A percentile compares a stretch with the other conserved stretches of the same genome.
phyloP scores from a whole-genome alignment of 2,888 invertebrate species.

The Ennomos fuscantarius region DNA sequence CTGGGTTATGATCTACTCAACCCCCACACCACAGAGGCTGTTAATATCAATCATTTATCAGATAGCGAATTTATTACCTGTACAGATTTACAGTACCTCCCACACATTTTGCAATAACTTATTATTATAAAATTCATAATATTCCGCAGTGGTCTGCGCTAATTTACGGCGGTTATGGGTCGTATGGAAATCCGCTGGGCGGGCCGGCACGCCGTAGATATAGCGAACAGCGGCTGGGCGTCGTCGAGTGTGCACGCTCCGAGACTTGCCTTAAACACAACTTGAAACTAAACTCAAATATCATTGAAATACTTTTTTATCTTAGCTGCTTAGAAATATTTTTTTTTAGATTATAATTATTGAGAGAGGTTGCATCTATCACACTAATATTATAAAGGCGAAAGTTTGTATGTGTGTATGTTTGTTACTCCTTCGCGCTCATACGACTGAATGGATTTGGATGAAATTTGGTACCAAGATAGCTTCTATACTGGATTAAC shows the following conservation, averaged over 20 bases:
- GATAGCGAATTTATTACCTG: constrained; percentile 7
- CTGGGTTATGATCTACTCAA: no score
- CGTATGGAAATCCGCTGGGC: constrained; percentile 65
- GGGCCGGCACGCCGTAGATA: constrained; percentile 63
- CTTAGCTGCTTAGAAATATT: no score
- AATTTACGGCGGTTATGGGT: constrained; percentile 56
- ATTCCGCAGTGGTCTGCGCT: constrained; percentile 49
- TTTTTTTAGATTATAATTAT: no score
- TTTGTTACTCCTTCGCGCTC: no score
- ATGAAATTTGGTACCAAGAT: no score
- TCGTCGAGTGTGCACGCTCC: constrained; percentile 55
- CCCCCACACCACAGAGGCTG: no score
- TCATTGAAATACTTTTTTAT: no score
- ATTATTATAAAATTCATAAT: constrained; percentile 40
- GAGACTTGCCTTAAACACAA: constrained; percentile 36
- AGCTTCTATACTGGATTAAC: no score
- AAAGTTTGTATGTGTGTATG: no score
- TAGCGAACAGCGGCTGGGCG: constrained; percentile 69
- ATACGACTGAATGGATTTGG: no score
- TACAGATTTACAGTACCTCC: constrained; percentile 31
- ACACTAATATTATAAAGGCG: no score
- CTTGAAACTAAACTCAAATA: background rate
- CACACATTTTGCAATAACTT: constrained; percentile 35
- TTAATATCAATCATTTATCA: background rate
- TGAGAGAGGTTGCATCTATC: no score